A percentile compares a stretch with the other conserved stretches of the same genome.
These are phyloP conservation scores for Aurelia coerulea DNA, from an alignment of 30 jellyfish, hydroid and myxozoan genomes.

Conservation along the genomic window DNA sequence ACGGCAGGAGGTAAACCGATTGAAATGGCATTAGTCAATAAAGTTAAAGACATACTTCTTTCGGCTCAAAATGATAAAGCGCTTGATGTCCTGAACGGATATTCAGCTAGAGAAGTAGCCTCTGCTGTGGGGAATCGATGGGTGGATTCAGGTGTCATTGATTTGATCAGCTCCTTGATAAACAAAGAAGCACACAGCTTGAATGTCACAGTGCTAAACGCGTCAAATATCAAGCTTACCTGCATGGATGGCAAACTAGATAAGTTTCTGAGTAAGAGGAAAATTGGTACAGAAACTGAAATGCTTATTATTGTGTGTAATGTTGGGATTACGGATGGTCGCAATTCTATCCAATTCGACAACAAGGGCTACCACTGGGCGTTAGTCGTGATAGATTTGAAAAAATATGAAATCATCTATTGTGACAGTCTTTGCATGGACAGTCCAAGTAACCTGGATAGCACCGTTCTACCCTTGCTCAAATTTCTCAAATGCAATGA, in stretches of 20 bases:
- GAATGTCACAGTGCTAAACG: background rate
- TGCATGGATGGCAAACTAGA: background rate
- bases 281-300: background rate
- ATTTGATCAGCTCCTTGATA: background rate
- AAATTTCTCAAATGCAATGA: background rate
- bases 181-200: constrained; percentile 6
- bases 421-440: constrained; percentile 11
- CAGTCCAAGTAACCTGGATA: background rate
- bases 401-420: background rate
- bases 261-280: background rate
- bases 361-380: constrained; percentile 14
- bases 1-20: constrained; percentile 1
- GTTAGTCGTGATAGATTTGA: background rate
- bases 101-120: constrained; percentile 5
- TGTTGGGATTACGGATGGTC: constrained; percentile 1
- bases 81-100: background rate
- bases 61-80: background rate
- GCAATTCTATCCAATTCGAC: constrained; percentile 7
- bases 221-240: background rate
- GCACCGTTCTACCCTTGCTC: constrained; percentile 5
- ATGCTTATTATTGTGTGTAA: background rate
- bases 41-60: background rate
- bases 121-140: constrained; percentile 17
- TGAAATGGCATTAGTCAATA: background rate
- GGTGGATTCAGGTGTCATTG: background rate